Conservation (phyloP, 2,888 invertebrate genomes). For the Epistrophe grossulariae region DNA sequence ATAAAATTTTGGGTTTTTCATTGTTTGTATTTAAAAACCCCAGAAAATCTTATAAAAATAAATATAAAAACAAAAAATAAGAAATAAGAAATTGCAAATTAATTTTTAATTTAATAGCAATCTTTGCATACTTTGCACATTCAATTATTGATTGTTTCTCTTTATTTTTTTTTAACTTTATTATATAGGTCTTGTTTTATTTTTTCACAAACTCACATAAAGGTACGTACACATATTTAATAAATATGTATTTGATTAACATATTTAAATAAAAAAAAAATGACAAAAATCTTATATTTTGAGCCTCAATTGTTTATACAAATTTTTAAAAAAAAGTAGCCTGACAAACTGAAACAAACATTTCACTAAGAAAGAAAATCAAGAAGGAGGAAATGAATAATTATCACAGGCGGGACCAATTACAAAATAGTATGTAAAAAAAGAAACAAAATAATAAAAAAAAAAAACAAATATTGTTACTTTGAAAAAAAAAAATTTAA, state of each 20-base stretch:
- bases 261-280: background rate
- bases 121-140: background rate
- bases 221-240: conserved; percentile 42
- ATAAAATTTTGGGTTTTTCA: conserved; percentile 1
- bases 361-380: conserved; percentile 38
- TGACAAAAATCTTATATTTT: conserved; percentile 32
- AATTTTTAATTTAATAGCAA: background rate
- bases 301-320: conserved; percentile 65
- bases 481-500: conserved; percentile 35
- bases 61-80: background rate
- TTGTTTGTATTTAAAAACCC: conserved; percentile 1
- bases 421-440: conserved; percentile 13
- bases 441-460: conserved; percentile 25
- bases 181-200: conserved; percentile 30
- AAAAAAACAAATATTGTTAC: conserved; percentile 19
- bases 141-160: conserved; percentile 3
- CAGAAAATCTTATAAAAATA: background rate
- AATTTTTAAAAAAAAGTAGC: conserved; percentile 30
- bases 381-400: conserved; percentile 52
- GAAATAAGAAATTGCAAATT: background rate
- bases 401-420: conserved; percentile 72
- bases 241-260: conserved; percentile 33
- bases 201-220: conserved; percentile 31
- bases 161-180: conserved; percentile 21
- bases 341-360: conserved; percentile 29